phyloP scores from a whole-genome alignment of 2,113 vertebrate genomes.

The Nycticebus coucang region DNA sequence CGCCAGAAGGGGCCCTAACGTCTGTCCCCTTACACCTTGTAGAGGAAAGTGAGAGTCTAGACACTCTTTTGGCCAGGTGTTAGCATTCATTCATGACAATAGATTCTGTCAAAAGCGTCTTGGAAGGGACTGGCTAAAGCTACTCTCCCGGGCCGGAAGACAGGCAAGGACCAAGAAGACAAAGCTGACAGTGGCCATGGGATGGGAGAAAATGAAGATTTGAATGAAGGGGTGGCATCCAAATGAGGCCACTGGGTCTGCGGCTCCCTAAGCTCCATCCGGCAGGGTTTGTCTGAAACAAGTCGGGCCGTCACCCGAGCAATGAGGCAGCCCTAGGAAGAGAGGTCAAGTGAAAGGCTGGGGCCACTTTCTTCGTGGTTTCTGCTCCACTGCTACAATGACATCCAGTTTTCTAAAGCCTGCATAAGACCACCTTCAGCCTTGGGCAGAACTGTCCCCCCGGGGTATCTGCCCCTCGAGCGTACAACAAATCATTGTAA shows the following conservation, averaged over 20 bases:
- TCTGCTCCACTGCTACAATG: neutral
- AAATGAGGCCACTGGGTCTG: fast-evolving
- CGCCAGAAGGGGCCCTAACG: neutral
- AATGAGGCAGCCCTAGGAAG: neutral
- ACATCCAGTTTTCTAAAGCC: fast-evolving
- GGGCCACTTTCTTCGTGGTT: neutral
- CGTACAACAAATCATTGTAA: neutral
- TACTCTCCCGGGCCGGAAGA: neutral
- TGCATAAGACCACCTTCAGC: neutral
- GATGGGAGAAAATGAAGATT: neutral
- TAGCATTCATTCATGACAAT: neutral
- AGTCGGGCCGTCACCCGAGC: fast-evolving
- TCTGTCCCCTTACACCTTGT: neutral
- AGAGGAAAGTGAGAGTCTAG: neutral
- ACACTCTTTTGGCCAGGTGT: neutral
- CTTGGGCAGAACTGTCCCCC: neutral
- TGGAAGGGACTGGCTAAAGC: neutral
- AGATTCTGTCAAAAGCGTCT: neutral
- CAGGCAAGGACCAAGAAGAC: neutral
- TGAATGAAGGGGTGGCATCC: neutral
- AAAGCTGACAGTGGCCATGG: fast-evolving
- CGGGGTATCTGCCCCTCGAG: neutral
- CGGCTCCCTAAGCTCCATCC: neutral
- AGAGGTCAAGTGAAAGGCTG: fast-evolving
- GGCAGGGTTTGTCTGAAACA: too few species aligned